A percentile compares a stretch with the other conserved stretches of the same genome.
These are phyloP conservation scores for Bellardia pandia DNA, from an alignment of 2,888 invertebrate genomes.

Conservation along the genomic window DNA sequence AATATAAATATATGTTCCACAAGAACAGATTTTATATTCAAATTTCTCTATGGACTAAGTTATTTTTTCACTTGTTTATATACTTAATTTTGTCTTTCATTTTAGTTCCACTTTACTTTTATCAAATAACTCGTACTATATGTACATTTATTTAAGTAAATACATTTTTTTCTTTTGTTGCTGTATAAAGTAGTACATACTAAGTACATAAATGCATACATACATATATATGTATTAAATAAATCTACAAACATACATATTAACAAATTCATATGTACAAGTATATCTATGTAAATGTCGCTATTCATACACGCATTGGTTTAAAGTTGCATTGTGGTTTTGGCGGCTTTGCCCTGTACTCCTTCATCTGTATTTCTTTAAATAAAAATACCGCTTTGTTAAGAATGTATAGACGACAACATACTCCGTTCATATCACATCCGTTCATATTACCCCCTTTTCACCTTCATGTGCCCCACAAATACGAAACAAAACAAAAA, in stretches of 20 bases:
- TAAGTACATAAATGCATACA: neutral
- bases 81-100: too few species aligned
- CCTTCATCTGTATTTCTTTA: conserved; percentile 3
- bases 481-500: neutral
- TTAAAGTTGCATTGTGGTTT: conserved; percentile 67
- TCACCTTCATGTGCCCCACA: neutral
- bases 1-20: too few species aligned
- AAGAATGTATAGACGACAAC: neutral
- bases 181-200: too few species aligned
- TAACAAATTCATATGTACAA: neutral
- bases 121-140: too few species aligned
- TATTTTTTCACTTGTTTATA: too few species aligned
- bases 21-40: too few species aligned
- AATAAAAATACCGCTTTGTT: conserved; percentile 40
- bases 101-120: too few species aligned
- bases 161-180: too few species aligned
- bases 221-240: too few species aligned
- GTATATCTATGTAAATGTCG: too few species aligned
- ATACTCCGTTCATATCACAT: neutral
- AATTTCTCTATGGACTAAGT: too few species aligned
- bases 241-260: neutral
- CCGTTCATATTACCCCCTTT: neutral
- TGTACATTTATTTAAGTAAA: too few species aligned
- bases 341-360: conserved; percentile 20
- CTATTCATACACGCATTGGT: conserved; percentile 39